phyloP scores from a whole-genome alignment of 2,888 invertebrate genomes.

The Balanococcus diminutus region DNA sequence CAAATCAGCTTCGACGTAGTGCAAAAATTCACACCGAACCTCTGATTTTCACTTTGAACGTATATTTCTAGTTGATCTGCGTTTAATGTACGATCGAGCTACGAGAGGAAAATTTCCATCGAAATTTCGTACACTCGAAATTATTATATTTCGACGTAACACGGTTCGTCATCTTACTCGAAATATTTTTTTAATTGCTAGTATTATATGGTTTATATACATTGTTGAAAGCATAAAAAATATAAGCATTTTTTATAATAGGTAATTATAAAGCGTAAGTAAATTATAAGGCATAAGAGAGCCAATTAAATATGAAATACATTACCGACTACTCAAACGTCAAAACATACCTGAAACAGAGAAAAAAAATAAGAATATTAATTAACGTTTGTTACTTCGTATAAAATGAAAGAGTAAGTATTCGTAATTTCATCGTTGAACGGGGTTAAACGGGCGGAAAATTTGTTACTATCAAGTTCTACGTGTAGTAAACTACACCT shows the following conservation, averaged over 20 bases:
- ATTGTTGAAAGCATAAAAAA: conserved; percentile 8
- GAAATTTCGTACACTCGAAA: neutral
- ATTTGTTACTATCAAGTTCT: conserved; percentile 15
- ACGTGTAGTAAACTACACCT: neutral
- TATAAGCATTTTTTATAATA: neutral
- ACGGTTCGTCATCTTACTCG: neutral
- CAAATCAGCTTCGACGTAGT: neutral
- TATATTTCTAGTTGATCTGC: neutral
- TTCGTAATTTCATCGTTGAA: conserved; percentile 23
- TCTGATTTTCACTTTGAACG: neutral
- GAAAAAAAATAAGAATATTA: conserved; percentile 10
- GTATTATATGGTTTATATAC: neutral
- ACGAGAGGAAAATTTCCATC: neutral
- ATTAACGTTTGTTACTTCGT: neutral
- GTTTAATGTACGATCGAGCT: neutral
- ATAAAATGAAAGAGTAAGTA: conserved; percentile 19
- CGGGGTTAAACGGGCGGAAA: neutral
- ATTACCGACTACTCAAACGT: conserved; percentile 17
- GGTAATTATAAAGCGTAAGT: neutral
- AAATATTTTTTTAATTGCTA: conserved; percentile 14
- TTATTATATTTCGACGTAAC: neutral
- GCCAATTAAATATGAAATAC: conserved; percentile 15
- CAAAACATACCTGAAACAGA: conserved; percentile 13
- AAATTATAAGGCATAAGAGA: neutral
- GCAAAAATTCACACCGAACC: neutral